Conservation (phyloP, 2,888 invertebrate genomes). For the Teleiodes luculella region DNA sequence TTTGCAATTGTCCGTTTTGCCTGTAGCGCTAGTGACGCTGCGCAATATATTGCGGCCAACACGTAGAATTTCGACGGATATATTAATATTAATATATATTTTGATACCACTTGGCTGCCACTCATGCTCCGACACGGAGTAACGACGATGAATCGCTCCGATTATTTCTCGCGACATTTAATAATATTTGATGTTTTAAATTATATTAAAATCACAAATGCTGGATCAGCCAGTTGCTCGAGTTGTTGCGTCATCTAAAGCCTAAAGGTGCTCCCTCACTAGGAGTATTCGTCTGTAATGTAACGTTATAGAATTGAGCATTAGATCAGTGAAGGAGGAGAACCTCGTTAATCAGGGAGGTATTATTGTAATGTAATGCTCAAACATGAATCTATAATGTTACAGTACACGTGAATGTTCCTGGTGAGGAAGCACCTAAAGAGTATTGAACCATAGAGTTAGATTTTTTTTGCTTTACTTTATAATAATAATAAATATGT, state of each 20-base stretch:
- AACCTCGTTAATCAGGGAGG: too few relatives aligned
- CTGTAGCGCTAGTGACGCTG: neutral
- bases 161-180: slow-evolving; percentile 44
- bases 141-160: slow-evolving; percentile 40
- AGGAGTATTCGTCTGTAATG: neutral
- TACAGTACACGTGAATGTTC: too few relatives aligned
- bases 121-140: slow-evolving; percentile 37
- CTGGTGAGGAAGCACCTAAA: too few relatives aligned
- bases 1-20: slow-evolving; percentile 6
- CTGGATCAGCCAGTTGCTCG: neutral
- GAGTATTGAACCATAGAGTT: too few relatives aligned
- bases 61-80: slow-evolving; percentile 20
- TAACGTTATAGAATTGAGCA: too few relatives aligned
- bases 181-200: slow-evolving; percentile 37
- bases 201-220: slow-evolving; percentile 12
- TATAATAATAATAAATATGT: too few relatives aligned
- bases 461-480: too few relatives aligned
- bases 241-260: neutral
- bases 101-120: slow-evolving; percentile 56
- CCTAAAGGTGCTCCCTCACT: too few relatives aligned
- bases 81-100: slow-evolving; percentile 34
- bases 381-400: too few relatives aligned
- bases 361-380: too few relatives aligned
- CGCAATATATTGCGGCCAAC: slow-evolving; percentile 5
- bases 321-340: too few relatives aligned